These are phyloP conservation scores for Rhopalosiphum nymphaeae DNA, from an alignment of 2,888 invertebrate species.

Conservation along the genomic window DNA sequence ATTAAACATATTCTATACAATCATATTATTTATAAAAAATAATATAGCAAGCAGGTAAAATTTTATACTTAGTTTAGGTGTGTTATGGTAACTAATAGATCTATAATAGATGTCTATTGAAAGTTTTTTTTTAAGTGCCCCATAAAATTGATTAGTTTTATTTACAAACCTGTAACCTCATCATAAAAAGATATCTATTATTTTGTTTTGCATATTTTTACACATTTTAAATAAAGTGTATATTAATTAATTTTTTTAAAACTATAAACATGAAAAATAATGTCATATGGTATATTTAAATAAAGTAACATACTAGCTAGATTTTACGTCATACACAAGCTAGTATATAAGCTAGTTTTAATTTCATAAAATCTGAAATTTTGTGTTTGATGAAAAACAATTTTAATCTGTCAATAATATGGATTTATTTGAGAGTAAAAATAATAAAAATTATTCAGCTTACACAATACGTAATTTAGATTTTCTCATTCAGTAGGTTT, in stretches of 20 bases:
- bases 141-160: not conserved
- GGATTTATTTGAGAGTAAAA: not conserved
- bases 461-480: not conserved
- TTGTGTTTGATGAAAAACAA: not conserved
- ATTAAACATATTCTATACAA: not conserved
- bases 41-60: not conserved
- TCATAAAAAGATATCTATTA: not conserved
- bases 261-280: not conserved
- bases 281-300: not conserved
- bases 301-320: not conserved
- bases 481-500: not conserved
- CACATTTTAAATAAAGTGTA: not conserved
- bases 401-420: not conserved
- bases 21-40: not conserved
- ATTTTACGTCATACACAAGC: no score
- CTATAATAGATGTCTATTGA: not conserved
- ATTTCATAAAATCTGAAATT: not conserved
- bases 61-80: not conserved
- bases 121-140: not conserved
- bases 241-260: not conserved
- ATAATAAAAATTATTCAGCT: not conserved
- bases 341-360: no score
- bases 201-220: no score
- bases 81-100: not conserved
- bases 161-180: not conserved